Conservation (phyloP, 1,140 invertebrate genomes). For the Glomeris maerens region DNA sequence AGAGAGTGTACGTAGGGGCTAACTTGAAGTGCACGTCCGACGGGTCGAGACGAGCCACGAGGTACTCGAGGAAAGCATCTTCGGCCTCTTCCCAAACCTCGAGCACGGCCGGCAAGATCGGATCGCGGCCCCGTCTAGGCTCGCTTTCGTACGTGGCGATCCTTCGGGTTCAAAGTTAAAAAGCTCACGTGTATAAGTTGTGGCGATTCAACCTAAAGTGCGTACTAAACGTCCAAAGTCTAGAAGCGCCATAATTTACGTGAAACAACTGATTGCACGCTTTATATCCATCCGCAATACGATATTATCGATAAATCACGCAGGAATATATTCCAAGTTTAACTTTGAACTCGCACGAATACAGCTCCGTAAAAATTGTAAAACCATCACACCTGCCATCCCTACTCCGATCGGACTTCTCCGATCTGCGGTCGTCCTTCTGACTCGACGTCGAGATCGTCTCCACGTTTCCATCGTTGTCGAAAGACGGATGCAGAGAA, state of each 20-base stretch:
- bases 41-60: slow-evolving; percentile 71
- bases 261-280: too few relatives aligned
- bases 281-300: too few relatives aligned
- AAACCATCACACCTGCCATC: slow-evolving; percentile 51
- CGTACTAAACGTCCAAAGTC: slow-evolving; percentile 13
- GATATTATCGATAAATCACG: too few relatives aligned
- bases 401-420: slow-evolving; percentile 31
- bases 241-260: too few relatives aligned
- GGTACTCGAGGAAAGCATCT: slow-evolving; percentile 70
- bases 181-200: neutral
- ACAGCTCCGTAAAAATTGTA: slow-evolving; percentile 16
- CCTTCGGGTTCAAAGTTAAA: slow-evolving; percentile 24
- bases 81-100: slow-evolving; percentile 90
- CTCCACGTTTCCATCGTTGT: slow-evolving; percentile 68
- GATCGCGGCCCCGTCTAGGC: slow-evolving; percentile 50
- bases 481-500: slow-evolving; percentile 34
- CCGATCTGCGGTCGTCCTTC: slow-evolving; percentile 45
- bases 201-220: slow-evolving; percentile 12
- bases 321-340: too few relatives aligned
- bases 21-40: slow-evolving; percentile 43
- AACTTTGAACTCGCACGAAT: slow-evolving; percentile 17
- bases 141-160: slow-evolving; percentile 31
- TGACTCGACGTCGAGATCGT: slow-evolving; percentile 39
- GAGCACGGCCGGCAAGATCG: slow-evolving; percentile 81
- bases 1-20: slow-evolving; percentile 86